These are phyloP conservation scores for Agraylea sexmaculata DNA, from an alignment of 1,140 invertebrate species.

Conservation along the genomic window DNA sequence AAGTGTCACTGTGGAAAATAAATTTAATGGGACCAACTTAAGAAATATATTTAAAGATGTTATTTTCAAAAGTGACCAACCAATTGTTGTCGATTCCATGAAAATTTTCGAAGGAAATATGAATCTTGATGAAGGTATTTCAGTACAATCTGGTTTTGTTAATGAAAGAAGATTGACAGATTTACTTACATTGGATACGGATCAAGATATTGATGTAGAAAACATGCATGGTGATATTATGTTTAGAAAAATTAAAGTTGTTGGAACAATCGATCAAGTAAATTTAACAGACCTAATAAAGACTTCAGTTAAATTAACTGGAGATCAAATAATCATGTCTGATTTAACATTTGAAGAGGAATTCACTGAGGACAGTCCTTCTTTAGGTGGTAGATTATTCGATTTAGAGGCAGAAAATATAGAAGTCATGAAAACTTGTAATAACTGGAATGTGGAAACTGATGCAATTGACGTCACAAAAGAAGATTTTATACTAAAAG, in stretches of 20 bases:
- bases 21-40: constrained; percentile 26
- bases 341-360: constrained; percentile 16
- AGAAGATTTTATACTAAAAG: constrained; percentile 9
- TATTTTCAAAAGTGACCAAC: constrained; percentile 24
- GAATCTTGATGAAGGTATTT: constrained; percentile 23
- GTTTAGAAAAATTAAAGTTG: constrained; percentile 27
- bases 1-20: constrained; percentile 26
- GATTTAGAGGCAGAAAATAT: constrained; percentile 10
- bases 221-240: constrained; percentile 30
- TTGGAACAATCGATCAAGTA: constrained; percentile 24
- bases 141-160: constrained; percentile 26
- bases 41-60: constrained; percentile 27
- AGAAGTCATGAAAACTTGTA: constrained; percentile 13
- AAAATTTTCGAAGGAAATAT: constrained; percentile 32
- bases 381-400: constrained; percentile 4
- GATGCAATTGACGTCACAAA: constrained; percentile 8
- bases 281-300: constrained; percentile 27
- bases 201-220: constrained; percentile 27
- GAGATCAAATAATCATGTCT: constrained; percentile 22
- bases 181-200: constrained; percentile 32
- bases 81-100: constrained; percentile 24
- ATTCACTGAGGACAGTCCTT: background rate
- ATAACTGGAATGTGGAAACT: constrained; percentile 14
- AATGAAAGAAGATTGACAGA: constrained; percentile 29
- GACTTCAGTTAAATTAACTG: constrained; percentile 24